A percentile compares a stretch with the other conserved stretches of the same genome.
phyloP scores from a whole-genome alignment of 2,888 invertebrate species.

The Microchrysa polita region DNA sequence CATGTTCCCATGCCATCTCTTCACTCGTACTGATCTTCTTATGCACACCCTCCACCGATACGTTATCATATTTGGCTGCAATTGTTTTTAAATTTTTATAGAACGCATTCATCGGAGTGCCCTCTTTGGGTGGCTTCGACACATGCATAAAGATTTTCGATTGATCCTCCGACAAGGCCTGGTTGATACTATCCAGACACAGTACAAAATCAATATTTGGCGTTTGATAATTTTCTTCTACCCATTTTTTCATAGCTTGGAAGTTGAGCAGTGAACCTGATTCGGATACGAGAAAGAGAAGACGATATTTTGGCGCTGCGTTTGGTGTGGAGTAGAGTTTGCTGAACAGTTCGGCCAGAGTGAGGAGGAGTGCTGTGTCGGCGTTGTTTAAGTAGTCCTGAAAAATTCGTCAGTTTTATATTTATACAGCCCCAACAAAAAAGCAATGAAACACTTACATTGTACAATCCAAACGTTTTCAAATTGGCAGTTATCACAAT shows the following conservation, averaged over 20 bases:
- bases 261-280: slow-evolving; percentile 92
- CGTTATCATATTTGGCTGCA: slow-evolving; percentile 65
- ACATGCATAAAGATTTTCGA: slow-evolving; percentile 83
- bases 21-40: slow-evolving; percentile 98
- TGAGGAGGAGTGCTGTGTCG: slow-evolving; percentile 87
- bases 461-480: slow-evolving; percentile 88
- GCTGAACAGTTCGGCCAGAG: slow-evolving; percentile 88
- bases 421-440: neutral
- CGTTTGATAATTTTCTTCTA: slow-evolving; percentile 73
- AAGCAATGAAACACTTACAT: slow-evolving; percentile 71
- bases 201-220: slow-evolving; percentile 91
- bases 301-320: slow-evolving; percentile 77
- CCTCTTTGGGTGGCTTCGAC: slow-evolving; percentile 93
- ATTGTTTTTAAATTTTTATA: slow-evolving; percentile 72
- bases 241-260: slow-evolving; percentile 94
- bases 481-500: slow-evolving; percentile 94
- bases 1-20: slow-evolving; percentile 96
- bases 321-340: slow-evolving; percentile 80
- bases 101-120: slow-evolving; percentile 76
- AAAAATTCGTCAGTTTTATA: slow-evolving; percentile 50
- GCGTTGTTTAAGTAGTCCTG: slow-evolving; percentile 88
- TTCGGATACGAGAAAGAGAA: slow-evolving; percentile 90
- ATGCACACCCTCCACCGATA: slow-evolving; percentile 77
- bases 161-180: slow-evolving; percentile 65
- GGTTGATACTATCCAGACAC: slow-evolving; percentile 85